phyloP scores from a whole-genome alignment of 1,140 invertebrate genomes.

The Drosophila serrata region DNA sequence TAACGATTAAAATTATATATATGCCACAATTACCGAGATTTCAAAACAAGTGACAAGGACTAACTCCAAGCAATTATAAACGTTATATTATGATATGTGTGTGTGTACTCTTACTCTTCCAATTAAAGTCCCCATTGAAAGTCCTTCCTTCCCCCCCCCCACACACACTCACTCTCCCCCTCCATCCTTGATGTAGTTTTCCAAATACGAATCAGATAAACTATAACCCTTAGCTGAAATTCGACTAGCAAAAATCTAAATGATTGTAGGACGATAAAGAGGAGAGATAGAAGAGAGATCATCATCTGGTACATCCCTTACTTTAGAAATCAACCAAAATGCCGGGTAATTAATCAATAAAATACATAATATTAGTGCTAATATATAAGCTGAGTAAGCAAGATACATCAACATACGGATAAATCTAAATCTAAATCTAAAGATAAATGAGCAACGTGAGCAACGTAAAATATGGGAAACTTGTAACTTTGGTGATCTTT shows the following conservation, averaged over 20 bases:
- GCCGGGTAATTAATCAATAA: slow-evolving; percentile 82
- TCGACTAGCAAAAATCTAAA: slow-evolving; percentile 75
- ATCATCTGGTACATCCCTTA: slow-evolving; percentile 55
- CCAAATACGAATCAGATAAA: slow-evolving; percentile 45
- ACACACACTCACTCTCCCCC: slow-evolving; percentile 12
- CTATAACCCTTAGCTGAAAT: slow-evolving; percentile 71
- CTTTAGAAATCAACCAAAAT: slow-evolving; percentile 66
- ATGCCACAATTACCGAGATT: slow-evolving; percentile 67
- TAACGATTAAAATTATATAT: slow-evolving; percentile 33
- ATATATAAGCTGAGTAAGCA: slow-evolving; percentile 63
- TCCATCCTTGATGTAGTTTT: slow-evolving; percentile 64
- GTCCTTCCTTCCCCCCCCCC: neutral
- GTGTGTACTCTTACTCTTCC: slow-evolving; percentile 73
- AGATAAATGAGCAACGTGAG: slow-evolving; percentile 58
- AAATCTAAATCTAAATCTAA: slow-evolving; percentile 26
- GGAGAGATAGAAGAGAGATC: slow-evolving; percentile 41
- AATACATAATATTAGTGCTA: slow-evolving; percentile 75
- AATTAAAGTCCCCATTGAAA: slow-evolving; percentile 39
- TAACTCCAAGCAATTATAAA: slow-evolving; percentile 79
- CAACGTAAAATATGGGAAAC: slow-evolving; percentile 82
- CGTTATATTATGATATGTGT: slow-evolving; percentile 51
- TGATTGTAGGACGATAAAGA: slow-evolving; percentile 14
- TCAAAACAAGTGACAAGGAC: slow-evolving; percentile 49
- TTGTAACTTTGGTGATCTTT: slow-evolving; percentile 84
- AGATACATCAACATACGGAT: slow-evolving; percentile 55